Evolutionary conservation across 2,888 invertebrate species (phyloP).

Genomic region (Rambutsinella grinnellia): DNA sequence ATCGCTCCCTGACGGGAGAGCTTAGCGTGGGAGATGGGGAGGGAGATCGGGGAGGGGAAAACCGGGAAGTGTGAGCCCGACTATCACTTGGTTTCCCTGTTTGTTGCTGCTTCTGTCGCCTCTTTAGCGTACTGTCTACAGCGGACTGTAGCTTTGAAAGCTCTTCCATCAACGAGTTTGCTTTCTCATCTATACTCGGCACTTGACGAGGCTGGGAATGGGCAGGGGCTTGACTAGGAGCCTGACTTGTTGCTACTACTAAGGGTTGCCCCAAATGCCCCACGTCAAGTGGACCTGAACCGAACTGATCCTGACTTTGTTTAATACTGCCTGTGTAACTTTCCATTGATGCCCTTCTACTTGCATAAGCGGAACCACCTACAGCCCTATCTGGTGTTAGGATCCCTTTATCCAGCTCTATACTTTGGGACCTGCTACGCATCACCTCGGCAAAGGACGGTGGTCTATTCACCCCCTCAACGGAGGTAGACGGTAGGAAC

Average conservation of each 20-base stretch:
- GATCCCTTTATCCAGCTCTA: conserved; percentile 54
- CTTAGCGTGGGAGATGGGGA: conserved; percentile 63
- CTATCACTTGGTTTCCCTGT: conserved; percentile 17
- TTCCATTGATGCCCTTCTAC: conserved; percentile 48
- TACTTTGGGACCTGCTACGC: conserved; percentile 54
- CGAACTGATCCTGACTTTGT: conserved; percentile 21
- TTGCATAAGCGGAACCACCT: conserved; percentile 17
- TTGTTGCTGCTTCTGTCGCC: conserved; percentile 58
- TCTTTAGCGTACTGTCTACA: conserved; percentile 61
- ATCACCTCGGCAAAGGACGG: conserved; percentile 55
- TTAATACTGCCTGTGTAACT: conserved; percentile 17
- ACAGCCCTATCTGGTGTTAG: conserved; percentile 7
- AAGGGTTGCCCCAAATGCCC: neutral
- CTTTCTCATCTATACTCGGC: conserved; percentile 58
- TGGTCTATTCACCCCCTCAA: conserved; percentile 54
- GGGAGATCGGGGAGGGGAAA: conserved; percentile 50
- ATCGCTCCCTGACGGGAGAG: conserved; percentile 43
- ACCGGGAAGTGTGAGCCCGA: conserved; percentile 11
- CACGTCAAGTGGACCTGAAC: conserved; percentile 30
- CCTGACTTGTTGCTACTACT: conserved; percentile 8
- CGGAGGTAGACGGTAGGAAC: conserved; percentile 45
- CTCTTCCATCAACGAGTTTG: conserved; percentile 65
- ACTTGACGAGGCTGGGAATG: conserved; percentile 24
- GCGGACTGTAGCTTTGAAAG: conserved; percentile 65
- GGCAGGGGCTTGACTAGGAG: neutral